Conservation (phyloP, 2,797 vertebrate genomes). For the Hippocampus kuda region DNA sequence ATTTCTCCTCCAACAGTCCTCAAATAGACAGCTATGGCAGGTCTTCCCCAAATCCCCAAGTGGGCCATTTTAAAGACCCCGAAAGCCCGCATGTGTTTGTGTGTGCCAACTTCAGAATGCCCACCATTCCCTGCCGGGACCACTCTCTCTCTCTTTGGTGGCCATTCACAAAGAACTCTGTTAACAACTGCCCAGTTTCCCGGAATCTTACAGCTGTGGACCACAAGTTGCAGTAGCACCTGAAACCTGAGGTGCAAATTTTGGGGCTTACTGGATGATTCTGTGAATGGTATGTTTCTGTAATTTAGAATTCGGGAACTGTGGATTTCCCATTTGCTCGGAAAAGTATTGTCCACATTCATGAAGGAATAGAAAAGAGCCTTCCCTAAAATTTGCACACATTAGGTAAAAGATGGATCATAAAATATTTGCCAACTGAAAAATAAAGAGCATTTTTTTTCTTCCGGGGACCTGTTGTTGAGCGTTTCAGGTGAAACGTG, state of each 20-base stretch:
- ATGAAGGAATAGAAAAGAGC: too few species aligned
- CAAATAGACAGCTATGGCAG: slow-evolving; percentile 42
- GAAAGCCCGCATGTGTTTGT: background rate
- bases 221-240: too few species aligned
- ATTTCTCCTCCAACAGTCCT: slow-evolving; percentile 33
- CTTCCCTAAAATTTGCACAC: background rate
- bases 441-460: too few species aligned
- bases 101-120: slow-evolving; percentile 25
- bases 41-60: slow-evolving; percentile 45
- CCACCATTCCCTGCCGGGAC: slow-evolving; percentile 31
- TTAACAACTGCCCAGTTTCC: too few species aligned
- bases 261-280: slow-evolving; percentile 49
- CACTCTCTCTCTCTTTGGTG: slow-evolving; percentile 34
- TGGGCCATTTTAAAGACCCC: slow-evolving; percentile 9
- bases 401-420: background rate
- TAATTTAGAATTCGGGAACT: slow-evolving; percentile 36
- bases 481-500: background rate
- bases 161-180: slow-evolving; percentile 43
- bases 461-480: background rate
- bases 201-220: too few species aligned
- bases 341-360: too few species aligned
- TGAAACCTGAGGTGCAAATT: background rate
- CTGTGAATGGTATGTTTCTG: slow-evolving; percentile 32
- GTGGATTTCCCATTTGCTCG: slow-evolving; percentile 14
- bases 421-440: too few species aligned